These are phyloP conservation scores for Lepus americanus DNA, from an alignment of 2,113 vertebrate genomes.

Conservation along the genomic window DNA sequence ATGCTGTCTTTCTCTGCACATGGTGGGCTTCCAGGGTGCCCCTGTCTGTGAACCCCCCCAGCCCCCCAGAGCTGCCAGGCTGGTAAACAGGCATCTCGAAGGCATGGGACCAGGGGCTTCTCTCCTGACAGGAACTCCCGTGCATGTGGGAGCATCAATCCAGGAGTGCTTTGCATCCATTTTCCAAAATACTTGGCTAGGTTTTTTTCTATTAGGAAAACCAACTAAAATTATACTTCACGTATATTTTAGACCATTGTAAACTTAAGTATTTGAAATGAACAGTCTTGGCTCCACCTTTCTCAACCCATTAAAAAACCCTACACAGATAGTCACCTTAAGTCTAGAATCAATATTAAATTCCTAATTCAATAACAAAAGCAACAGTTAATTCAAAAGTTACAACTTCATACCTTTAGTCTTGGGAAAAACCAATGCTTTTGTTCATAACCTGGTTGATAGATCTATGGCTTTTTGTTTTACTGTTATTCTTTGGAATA, in stretches of 20 bases:
- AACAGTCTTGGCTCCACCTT: background rate
- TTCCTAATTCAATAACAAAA: background rate
- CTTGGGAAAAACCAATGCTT: background rate
- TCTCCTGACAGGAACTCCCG: background rate
- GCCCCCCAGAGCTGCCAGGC: background rate
- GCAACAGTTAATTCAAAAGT: background rate
- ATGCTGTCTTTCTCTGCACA: background rate
- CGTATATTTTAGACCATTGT: background rate
- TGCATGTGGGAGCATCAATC: fast-evolving
- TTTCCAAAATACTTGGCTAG: background rate
- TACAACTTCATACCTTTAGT: background rate
- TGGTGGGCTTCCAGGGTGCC: background rate
- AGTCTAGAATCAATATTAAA: constrained; percentile 26
- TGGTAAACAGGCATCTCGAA: background rate
- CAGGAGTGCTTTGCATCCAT: background rate
- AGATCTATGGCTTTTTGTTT: background rate
- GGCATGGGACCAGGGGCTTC: background rate
- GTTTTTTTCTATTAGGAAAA: background rate
- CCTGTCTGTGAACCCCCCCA: background rate
- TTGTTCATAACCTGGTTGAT: background rate
- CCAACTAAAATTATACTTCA: background rate
- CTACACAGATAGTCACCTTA: background rate
- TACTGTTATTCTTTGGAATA: background rate
- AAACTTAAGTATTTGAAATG: constrained; percentile 20
- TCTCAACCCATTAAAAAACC: constrained; percentile 7